Conservation (phyloP, 92 coral and sea anemone genomes). For the Actinostola sp. region DNA sequence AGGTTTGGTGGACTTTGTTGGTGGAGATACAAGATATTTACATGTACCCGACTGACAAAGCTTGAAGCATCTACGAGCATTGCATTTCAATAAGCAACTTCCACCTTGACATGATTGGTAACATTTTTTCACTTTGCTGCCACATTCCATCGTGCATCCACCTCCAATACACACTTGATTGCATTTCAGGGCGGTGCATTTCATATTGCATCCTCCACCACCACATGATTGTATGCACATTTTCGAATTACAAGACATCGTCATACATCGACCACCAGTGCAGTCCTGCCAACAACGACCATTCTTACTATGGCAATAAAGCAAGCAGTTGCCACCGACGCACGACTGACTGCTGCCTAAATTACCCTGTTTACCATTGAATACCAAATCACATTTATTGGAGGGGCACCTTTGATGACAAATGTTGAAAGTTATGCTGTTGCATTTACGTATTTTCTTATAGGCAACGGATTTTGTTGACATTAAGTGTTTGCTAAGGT, state of each 20-base stretch:
- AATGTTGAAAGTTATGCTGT: not conserved
- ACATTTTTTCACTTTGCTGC: conserved; percentile 24
- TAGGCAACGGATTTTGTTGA: not conserved
- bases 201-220: conserved; percentile 64
- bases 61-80: conserved; percentile 56
- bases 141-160: conserved; percentile 61
- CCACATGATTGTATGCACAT: conserved; percentile 60
- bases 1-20: conserved; percentile 16
- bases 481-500: not conserved
- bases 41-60: conserved; percentile 53
- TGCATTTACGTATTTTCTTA: conserved; percentile 18
- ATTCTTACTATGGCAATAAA: conserved; percentile 20
- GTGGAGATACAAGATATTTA: conserved; percentile 31
- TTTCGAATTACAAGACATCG: conserved; percentile 45
- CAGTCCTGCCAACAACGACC: conserved; percentile 64
- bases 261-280: conserved; percentile 60
- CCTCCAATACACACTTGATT: conserved; percentile 68
- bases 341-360: conserved; percentile 47
- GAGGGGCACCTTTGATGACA: conserved; percentile 44
- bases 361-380: not conserved
- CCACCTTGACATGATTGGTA: conserved; percentile 55
- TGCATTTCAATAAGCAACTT: conserved; percentile 27
- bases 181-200: conserved; percentile 48
- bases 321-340: conserved; percentile 35
- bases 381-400: conserved; percentile 27